Base-by-base conservation (phyloP, 53 echinoderm and acorn worm species). In the Crossaster papposus region DNA sequence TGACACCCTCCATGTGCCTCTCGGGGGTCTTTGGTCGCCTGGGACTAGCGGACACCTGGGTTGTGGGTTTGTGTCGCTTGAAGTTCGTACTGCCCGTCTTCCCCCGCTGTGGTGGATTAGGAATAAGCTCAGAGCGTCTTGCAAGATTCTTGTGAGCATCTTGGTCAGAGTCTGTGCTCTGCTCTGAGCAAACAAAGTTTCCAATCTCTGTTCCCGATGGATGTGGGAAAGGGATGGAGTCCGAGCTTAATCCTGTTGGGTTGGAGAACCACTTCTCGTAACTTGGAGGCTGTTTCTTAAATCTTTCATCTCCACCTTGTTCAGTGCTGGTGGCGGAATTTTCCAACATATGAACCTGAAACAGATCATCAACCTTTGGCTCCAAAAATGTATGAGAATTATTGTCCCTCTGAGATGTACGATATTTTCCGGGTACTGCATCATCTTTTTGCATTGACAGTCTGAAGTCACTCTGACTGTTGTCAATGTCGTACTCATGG, bases 21-120 rank as follows among this genome's bases (percentile, higher is more conserved):
- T 93, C 95, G 3, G 93, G 93, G 50, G 96, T 95, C 70, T 91
- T 93, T 31, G 95, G 92, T 3, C 92, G 79, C 30, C 55, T 72
- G 6, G 80, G 51, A 82, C 77, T 92, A 8, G 26, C 34, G 28
- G 30, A 30, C 26, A 36, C 8, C 24, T 35, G 30, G 17, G 23
- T 15, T 51, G 32, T 28, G 24, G 71, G 84, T 84, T 71, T 70
- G 30, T 64, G 71, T 24, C 81, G 81, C 35, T 72, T 72, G 1
- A 72, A 14, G 3, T 51, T 70, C 17, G 24, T 71, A 30, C 30
- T 72, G 50, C 71, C 71, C 71, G 29, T 64, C 71, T 30, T 72
- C 31, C 52, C 72, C 14, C 51, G 24, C 23, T 65, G 3, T 9
- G 83, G 83, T 17, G 83, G 83, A 23, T 13, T 83, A 0, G 65